Evolutionary conservation across 2,888 invertebrate genomes (phyloP).

Genomic region (Caenorhabditis doughertyi): DNA sequence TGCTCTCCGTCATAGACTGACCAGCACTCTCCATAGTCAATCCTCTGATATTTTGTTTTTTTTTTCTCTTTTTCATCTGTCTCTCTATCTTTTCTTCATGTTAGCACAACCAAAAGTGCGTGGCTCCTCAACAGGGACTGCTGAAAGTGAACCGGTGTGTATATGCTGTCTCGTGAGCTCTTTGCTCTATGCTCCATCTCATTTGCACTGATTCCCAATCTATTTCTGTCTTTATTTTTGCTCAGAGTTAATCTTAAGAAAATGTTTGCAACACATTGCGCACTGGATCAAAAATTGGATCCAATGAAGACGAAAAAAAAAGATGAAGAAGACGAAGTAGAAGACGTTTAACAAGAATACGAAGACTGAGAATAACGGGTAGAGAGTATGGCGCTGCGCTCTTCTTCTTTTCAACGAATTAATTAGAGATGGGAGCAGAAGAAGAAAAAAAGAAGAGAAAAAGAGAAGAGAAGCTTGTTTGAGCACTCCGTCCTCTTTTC

Average conservation of each 20-base stretch:
- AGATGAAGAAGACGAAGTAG: conserved; percentile 5
- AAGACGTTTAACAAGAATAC: conserved; percentile 21
- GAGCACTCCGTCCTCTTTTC: conserved; percentile 13
- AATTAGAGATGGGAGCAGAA: conserved; percentile 55
- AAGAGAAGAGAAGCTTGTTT: conserved; percentile 19
- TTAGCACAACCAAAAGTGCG: conserved; percentile 32
- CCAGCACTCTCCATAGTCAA: conserved; percentile 17
- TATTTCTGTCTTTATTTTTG: conserved; percentile 5
- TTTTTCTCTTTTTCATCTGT: conserved; percentile 2
- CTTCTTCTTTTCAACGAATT: conserved; percentile 45
- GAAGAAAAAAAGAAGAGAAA: neutral
- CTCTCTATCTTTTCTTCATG: neutral
- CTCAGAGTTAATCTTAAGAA: neutral
- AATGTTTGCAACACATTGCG: conserved; percentile 8
- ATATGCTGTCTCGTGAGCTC: conserved; percentile 16
- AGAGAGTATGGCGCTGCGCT: conserved; percentile 7
- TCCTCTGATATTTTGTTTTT: conserved; percentile 11
- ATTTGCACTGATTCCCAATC: no score
- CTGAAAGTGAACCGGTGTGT: conserved; percentile 19
- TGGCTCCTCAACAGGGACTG: conserved; percentile 14
- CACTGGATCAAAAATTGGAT: conserved; percentile 28
- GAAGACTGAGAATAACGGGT: conserved; percentile 22
- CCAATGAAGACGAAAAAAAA: neutral
- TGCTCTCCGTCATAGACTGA: conserved; percentile 28
- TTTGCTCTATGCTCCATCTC: neutral